These are phyloP conservation scores for Chelonia mydas DNA, from an alignment of 2,797 vertebrate genomes.

Conservation along the genomic window DNA sequence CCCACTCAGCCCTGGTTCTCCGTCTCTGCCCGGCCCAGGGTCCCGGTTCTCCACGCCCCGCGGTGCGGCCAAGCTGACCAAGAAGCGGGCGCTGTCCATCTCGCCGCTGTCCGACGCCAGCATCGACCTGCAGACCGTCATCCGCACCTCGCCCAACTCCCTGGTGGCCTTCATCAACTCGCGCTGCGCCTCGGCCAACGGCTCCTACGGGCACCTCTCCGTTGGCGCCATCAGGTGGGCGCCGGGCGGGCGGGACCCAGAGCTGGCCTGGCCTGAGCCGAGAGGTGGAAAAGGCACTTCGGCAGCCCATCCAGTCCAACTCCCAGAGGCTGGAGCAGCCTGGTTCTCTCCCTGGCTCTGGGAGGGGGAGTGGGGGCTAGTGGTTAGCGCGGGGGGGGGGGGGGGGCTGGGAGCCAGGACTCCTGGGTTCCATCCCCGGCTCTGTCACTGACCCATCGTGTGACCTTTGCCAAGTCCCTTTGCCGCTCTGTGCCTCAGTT, in stretches of 20 bases:
- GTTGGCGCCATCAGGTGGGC: slow-evolving; percentile 94
- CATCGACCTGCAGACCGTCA: slow-evolving; percentile 96
- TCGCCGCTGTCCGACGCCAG: slow-evolving; percentile 96
- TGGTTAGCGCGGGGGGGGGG: not conserved
- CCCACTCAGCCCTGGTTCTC: not conserved
- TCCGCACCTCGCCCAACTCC: slow-evolving; percentile 97
- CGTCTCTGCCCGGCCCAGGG: slow-evolving; percentile 74
- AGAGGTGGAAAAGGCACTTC: not conserved
- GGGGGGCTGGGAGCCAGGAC: not conserved
- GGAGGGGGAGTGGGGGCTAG: not conserved
- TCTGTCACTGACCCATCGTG: not conserved
- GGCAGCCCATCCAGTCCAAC: not conserved
- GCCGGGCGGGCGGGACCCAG: not conserved
- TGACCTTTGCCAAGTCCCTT: not conserved
- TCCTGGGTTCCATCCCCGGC: not conserved
- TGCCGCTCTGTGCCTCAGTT: not conserved
- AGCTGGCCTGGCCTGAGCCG: not conserved
- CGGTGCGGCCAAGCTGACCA: slow-evolving; percentile 92
- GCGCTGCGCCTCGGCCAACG: slow-evolving; percentile 89
- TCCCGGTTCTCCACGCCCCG: slow-evolving; percentile 93
- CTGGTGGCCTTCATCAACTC: slow-evolving; percentile 97
- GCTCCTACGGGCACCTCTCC: slow-evolving; percentile 97
- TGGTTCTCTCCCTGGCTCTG: no score
- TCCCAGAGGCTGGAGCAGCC: not conserved
- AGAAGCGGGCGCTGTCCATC: slow-evolving; percentile 96